A percentile compares a stretch with the other conserved stretches of the same genome.
Evolutionary conservation across 2,888 invertebrate species (phyloP).

Genomic region (Uloborus plumipes): DNA sequence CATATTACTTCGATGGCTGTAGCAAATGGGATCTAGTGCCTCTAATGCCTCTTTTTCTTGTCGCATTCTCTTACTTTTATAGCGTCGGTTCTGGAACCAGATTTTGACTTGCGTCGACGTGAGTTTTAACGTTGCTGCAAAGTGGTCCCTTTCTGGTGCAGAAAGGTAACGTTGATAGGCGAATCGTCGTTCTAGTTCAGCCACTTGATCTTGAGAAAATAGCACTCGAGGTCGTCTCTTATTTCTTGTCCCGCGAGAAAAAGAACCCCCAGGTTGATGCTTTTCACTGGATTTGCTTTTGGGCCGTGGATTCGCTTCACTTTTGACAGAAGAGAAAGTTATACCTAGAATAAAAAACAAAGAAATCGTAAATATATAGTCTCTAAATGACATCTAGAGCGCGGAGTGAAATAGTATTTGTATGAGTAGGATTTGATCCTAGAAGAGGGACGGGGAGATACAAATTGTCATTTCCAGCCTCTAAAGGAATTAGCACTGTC

Average conservation of each 20-base stretch:
- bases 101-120: conserved; percentile 89
- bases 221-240: conserved; percentile 87
- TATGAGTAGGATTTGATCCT: background rate
- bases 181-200: conserved; percentile 88
- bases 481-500: too few species aligned
- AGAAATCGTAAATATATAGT: background rate
- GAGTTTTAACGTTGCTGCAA: conserved; percentile 84
- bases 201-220: conserved; percentile 84
- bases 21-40: background rate
- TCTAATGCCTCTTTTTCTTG: conserved; percentile 34
- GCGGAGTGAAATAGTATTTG: background rate
- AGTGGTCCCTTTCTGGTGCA: conserved; percentile 89
- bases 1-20: too few species aligned
- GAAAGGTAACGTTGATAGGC: conserved; percentile 90
- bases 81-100: conserved; percentile 95
- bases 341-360: conserved; percentile 11
- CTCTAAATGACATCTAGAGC: too few species aligned
- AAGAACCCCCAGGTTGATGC: background rate
- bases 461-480: too few species aligned
- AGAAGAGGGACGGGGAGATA: background rate
- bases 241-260: conserved; percentile 7
- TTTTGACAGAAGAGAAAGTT: background rate
- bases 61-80: conserved; percentile 79
- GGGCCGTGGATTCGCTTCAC: background rate
- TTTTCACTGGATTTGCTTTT: background rate